Conservation (phyloP, 37 sponge, comb jelly and placozoan species). For the Cladorhizidae sp. region DNA sequence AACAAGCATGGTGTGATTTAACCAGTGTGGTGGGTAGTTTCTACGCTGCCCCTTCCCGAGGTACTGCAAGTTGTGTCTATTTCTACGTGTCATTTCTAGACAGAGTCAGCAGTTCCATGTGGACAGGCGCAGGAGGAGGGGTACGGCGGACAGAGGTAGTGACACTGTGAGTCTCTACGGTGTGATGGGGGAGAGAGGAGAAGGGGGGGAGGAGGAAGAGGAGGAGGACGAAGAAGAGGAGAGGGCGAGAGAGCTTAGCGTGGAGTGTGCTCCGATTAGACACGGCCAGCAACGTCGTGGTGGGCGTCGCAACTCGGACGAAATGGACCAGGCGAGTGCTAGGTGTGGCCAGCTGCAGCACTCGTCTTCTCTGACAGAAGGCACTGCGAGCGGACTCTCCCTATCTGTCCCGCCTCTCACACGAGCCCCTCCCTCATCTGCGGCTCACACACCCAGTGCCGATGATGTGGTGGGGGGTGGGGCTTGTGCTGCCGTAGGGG, state of each 20-base stretch:
- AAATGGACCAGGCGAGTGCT: too few species aligned
- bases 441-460: background rate
- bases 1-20: too few species aligned
- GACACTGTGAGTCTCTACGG: conserved; percentile 41
- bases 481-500: background rate
- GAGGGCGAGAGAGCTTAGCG: background rate
- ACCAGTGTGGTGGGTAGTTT: too few species aligned
- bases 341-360: too few species aligned
- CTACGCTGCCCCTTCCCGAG: too few species aligned
- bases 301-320: too few species aligned
- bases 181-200: conserved; percentile 36
- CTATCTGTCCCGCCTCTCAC: background rate
- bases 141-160: background rate
- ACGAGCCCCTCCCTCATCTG: background rate
- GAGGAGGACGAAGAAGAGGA: background rate
- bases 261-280: background rate
- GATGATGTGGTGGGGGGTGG: background rate
- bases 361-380: background rate
- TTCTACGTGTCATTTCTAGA: too few species aligned
- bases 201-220: background rate
- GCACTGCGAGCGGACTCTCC: background rate
- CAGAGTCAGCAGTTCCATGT: too few species aligned
- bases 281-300: background rate
- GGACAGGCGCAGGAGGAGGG: background rate
- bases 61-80: too few species aligned